Percentiles rank a stretch among this genome's conserved stretches.
Conservation (phyloP, 2,113 vertebrate genomes). For the Carollia perspicillata region DNA sequence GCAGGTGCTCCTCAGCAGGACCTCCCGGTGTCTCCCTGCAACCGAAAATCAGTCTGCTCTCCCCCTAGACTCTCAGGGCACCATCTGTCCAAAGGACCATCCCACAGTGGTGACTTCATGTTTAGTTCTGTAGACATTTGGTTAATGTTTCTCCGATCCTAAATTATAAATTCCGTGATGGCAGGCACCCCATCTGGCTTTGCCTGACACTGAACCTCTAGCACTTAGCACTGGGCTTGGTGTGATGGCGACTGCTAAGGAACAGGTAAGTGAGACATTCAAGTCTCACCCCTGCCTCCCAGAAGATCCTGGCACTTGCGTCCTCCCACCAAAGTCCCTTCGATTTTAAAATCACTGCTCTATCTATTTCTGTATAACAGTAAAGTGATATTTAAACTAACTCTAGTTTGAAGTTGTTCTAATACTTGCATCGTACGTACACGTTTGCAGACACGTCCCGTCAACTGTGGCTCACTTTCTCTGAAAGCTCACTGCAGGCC, state of each 20-base stretch:
- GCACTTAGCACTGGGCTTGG: background rate
- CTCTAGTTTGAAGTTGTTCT: background rate
- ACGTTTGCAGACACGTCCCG: background rate
- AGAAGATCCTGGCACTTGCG: background rate
- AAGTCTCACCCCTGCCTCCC: background rate
- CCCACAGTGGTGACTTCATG: background rate
- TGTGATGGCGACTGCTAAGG: background rate
- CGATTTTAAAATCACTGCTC: slow-evolving; percentile 22
- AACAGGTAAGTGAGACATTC: background rate
- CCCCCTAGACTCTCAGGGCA: background rate
- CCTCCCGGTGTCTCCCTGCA: background rate
- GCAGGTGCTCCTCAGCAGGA: background rate
- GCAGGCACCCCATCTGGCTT: background rate
- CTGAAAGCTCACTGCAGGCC: background rate
- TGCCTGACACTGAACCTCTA: background rate
- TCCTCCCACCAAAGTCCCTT: background rate
- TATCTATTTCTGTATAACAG: background rate
- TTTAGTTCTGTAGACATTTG: background rate
- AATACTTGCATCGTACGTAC: background rate
- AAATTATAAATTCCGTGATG: background rate
- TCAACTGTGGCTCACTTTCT: background rate
- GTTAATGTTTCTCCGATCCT: background rate
- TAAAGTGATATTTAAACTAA: background rate
- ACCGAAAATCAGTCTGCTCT: background rate
- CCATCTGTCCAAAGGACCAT: background rate